These are phyloP conservation scores for Stichodactyla mertensii DNA, from an alignment of 64 coral and sea anemone species.

Conservation along the genomic window DNA sequence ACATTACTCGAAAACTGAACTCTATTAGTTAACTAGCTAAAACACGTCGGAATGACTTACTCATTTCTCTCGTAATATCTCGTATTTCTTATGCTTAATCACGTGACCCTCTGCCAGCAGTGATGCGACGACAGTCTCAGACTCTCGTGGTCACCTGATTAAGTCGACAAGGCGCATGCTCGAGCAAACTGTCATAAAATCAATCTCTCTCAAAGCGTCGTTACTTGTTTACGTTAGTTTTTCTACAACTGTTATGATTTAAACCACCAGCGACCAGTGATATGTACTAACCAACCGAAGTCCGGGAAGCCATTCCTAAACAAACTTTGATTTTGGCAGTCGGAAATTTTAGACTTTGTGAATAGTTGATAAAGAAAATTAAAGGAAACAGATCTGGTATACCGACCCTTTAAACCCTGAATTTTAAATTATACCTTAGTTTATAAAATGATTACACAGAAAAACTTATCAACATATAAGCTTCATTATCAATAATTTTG, in stretches of 20 bases:
- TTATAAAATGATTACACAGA: neutral
- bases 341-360: too few species aligned
- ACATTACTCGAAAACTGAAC: neutral
- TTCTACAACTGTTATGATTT: too few species aligned
- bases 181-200: neutral
- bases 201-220: too few species aligned
- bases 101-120: slow-evolving; percentile 2
- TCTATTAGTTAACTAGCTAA: neutral
- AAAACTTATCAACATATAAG: neutral
- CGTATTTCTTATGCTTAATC: neutral
- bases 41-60: too few species aligned
- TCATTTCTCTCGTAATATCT: too few species aligned
- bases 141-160: slow-evolving; percentile 14
- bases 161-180: neutral
- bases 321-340: too few species aligned
- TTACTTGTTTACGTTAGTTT: too few species aligned
- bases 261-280: too few species aligned
- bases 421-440: neutral
- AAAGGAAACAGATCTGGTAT: neutral
- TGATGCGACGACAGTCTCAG: slow-evolving; percentile 7
- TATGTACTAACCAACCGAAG: too few species aligned
- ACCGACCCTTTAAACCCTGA: neutral
- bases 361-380: too few species aligned
- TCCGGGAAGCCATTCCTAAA: too few species aligned
- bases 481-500: neutral